These are phyloP conservation scores for Perca schrenkii DNA, from an alignment of 2,113 vertebrate species.

Conservation along the genomic window DNA sequence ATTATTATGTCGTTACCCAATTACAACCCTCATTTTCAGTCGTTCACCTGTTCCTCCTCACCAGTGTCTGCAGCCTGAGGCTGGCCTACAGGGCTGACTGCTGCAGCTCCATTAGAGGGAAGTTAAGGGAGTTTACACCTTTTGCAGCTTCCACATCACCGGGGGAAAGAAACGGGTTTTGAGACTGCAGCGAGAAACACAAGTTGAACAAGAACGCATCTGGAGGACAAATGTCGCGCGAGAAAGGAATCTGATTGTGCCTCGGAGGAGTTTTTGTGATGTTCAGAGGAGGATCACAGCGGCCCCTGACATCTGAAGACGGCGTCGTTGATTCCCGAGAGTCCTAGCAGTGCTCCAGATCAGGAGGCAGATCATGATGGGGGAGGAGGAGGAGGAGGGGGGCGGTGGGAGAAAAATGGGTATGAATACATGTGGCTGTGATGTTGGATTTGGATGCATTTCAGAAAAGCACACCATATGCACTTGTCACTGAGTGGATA, in stretches of 20 bases:
- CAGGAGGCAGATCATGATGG: slow-evolving; percentile 20
- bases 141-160: background rate
- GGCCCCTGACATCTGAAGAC: slow-evolving; percentile 54
- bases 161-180: slow-evolving; percentile 1
- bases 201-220: slow-evolving; percentile 46
- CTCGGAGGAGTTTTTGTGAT: slow-evolving; percentile 44
- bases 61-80: slow-evolving; percentile 24
- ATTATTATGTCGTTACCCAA: background rate
- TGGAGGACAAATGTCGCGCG: slow-evolving; percentile 45
- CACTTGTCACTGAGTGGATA: slow-evolving; percentile 80
- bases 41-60: background rate
- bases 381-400: background rate
- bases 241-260: slow-evolving; percentile 27
- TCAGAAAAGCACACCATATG: slow-evolving; percentile 76
- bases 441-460: slow-evolving; percentile 66
- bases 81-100: slow-evolving; percentile 15
- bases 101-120: background rate
- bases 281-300: slow-evolving; percentile 47
- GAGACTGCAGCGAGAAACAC: slow-evolving; percentile 20
- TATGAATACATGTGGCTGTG: slow-evolving; percentile 33
- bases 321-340: slow-evolving; percentile 33
- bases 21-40: background rate
- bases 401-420: background rate
- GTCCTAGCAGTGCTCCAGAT: slow-evolving; percentile 35
- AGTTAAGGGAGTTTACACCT: slow-evolving; percentile 16